Evolutionary conservation across 2,113 vertebrate species (phyloP).

Genomic region (Chamaetylas fuelleborni): DNA sequence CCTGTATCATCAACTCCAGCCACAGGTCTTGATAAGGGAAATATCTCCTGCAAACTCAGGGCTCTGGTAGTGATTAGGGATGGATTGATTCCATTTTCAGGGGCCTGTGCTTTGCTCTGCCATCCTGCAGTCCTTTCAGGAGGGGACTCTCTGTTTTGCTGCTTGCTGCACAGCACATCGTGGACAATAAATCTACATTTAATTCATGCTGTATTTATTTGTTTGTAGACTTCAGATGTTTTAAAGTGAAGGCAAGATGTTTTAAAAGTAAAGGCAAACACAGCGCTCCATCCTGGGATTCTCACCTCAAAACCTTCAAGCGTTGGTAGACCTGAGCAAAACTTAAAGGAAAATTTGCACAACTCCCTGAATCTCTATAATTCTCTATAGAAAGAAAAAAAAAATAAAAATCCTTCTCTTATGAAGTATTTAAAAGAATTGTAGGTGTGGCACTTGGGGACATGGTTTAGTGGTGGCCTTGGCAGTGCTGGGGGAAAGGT

Average conservation of each 20-base stretch:
- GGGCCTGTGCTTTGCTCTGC: background rate
- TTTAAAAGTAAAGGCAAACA: background rate
- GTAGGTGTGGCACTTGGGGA: background rate
- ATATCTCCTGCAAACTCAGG: constrained; percentile 19
- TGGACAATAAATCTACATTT: background rate
- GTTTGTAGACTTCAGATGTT: background rate
- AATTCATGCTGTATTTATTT: background rate
- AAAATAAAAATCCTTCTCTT: background rate
- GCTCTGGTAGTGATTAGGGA: background rate
- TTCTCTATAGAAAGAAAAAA: background rate
- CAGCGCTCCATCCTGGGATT: background rate
- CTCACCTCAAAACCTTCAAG: background rate
- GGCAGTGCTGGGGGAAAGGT: background rate
- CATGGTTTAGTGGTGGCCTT: background rate
- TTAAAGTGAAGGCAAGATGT: background rate
- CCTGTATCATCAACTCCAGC: background rate
- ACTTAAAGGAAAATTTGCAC: background rate
- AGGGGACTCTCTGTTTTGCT: background rate
- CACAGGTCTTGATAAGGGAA: constrained; percentile 20
- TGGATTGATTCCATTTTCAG: constrained; percentile 3
- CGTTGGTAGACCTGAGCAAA: background rate
- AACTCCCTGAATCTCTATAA: background rate
- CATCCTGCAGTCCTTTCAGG: background rate
- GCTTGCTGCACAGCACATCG: background rate
- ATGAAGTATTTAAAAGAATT: background rate